phyloP scores from a whole-genome alignment of 1,140 invertebrate genomes.

The Formica selysi region DNA sequence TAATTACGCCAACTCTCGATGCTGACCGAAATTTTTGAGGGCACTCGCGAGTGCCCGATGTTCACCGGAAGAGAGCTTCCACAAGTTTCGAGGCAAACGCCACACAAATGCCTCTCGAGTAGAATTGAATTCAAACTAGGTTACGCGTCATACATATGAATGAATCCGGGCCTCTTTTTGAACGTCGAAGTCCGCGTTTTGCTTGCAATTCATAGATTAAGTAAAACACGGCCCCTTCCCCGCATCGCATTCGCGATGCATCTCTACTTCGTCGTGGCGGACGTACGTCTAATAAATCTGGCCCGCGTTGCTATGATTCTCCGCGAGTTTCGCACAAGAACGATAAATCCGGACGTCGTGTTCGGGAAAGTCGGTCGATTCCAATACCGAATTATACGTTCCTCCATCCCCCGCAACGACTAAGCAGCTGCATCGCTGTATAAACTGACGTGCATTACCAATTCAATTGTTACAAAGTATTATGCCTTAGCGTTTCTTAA shows the following conservation, averaged over 20 bases:
- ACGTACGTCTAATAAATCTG: constrained; percentile 53
- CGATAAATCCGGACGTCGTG: constrained; percentile 53
- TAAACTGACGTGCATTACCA: constrained; percentile 51
- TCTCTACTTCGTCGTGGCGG: constrained; percentile 7
- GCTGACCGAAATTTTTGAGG: constrained; percentile 1
- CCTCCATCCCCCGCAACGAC: constrained; percentile 10
- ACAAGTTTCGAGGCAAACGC: constrained; percentile 45
- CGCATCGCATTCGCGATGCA: not conserved
- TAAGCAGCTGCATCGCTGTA: constrained; percentile 56
- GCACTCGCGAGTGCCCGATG: not conserved
- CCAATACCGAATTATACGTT: constrained; percentile 13
- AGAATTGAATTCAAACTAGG: constrained; percentile 65
- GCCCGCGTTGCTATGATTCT: constrained; percentile 43
- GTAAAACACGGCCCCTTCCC: constrained; percentile 5
- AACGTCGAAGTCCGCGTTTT: constrained; percentile 48
- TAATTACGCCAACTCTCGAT: not conserved
- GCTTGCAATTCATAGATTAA: constrained; percentile 59
- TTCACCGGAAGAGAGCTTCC: constrained; percentile 24
- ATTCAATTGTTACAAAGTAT: constrained; percentile 64
- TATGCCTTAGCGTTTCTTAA: constrained; percentile 40
- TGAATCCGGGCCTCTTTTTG: constrained; percentile 62
- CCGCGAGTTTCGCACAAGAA: constrained; percentile 50
- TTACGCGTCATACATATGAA: constrained; percentile 72
- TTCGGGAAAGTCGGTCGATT: constrained; percentile 56
- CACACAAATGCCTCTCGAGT: constrained; percentile 16